A percentile compares a stretch with the other conserved stretches of the same genome.
phyloP scores from a whole-genome alignment of 1,140 invertebrate species.

The Pomacea maculata region DNA sequence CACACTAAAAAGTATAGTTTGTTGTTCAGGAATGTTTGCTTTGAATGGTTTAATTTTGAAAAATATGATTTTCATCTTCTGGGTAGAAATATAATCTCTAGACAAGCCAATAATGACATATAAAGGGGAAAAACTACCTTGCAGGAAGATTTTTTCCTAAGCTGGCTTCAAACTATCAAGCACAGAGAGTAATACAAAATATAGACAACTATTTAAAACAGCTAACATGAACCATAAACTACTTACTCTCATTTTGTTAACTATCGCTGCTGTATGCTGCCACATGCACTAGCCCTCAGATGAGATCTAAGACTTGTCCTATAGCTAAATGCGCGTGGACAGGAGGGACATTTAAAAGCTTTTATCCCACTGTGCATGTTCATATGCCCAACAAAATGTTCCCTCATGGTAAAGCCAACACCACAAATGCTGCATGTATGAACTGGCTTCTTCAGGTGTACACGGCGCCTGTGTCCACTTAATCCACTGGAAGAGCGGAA shows the following conservation, averaged over 20 bases:
- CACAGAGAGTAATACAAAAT: neutral
- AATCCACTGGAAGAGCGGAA: conserved; percentile 1
- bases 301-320: conserved; percentile 4
- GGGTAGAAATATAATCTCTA: no score
- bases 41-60: no score
- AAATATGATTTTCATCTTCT: no score
- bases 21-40: no score
- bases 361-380: conserved; percentile 17
- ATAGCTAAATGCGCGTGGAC: conserved; percentile 1
- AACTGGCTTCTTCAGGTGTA: conserved; percentile 3
- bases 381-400: conserved; percentile 7
- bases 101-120: no score
- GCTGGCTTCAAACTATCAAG: neutral
- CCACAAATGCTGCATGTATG: conserved; percentile 8
- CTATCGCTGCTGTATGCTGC: neutral
- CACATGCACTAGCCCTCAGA: neutral
- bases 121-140: no score
- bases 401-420: conserved; percentile 9
- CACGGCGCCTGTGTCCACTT: conserved; percentile 1
- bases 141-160: no score
- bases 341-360: conserved; percentile 5
- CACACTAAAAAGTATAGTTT: no score
- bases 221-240: neutral
- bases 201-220: neutral
- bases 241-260: neutral